Evolutionary conservation across 2,113 vertebrate genomes (phyloP).

Genomic region (Actenoides lindsayi): DNA sequence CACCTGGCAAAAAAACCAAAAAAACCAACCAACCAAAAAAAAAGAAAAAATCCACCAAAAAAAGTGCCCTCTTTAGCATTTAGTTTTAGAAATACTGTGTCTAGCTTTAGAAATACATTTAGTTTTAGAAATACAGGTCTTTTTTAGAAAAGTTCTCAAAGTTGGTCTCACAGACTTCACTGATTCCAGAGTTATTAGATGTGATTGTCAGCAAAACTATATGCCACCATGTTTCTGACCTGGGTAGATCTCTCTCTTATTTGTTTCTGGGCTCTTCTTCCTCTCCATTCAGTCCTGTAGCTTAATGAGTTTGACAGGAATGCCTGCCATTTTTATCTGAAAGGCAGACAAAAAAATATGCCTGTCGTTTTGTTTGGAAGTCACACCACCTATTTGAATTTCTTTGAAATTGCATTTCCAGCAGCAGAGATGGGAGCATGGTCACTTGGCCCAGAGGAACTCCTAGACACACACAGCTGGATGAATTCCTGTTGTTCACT

Average conservation of each 20-base stretch:
- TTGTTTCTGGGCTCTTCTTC: not conserved
- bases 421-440: constrained; percentile 4
- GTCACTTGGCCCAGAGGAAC: constrained; percentile 21
- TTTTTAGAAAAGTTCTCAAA: not conserved
- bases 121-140: not conserved
- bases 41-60: not conserved
- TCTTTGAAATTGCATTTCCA: not conserved
- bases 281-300: not conserved
- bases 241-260: not conserved
- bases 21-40: not conserved
- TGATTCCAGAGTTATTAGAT: not conserved
- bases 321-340: not conserved
- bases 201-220: not conserved
- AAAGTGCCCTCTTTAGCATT: not conserved
- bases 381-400: not conserved
- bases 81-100: not conserved
- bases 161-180: not conserved
- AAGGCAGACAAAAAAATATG: not conserved
- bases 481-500: constrained; percentile 45
- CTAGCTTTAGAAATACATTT: not conserved
- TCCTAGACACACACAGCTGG: not conserved
- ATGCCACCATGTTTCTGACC: not conserved
- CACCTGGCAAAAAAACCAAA: not conserved
- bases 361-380: not conserved
- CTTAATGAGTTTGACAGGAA: not conserved